These are phyloP conservation scores for Ciconia nigra DNA, from an alignment of 2,797 vertebrate genomes.

Conservation along the genomic window DNA sequence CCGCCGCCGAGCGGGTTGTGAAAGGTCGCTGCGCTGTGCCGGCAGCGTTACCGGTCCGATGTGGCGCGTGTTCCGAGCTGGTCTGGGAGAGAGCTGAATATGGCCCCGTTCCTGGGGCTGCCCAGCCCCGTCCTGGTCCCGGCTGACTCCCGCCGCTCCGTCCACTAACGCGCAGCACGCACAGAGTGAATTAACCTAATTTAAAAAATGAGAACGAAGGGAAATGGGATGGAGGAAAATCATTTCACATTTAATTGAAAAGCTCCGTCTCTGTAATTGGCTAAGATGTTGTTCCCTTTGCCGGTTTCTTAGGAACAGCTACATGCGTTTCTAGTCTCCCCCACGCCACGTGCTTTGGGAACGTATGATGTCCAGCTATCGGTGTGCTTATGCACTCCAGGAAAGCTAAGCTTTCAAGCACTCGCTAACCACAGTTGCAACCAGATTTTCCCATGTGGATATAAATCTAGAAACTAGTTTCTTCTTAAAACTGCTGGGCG, in stretches of 20 bases:
- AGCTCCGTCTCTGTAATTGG: background rate
- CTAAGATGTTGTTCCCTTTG: background rate
- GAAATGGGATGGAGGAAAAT: background rate
- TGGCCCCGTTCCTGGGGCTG: background rate
- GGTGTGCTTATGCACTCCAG: fast-evolving
- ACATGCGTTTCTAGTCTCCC: background rate
- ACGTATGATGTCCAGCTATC: fast-evolving
- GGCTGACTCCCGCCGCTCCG: background rate
- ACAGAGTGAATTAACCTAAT: background rate
- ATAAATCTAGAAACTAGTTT: background rate
- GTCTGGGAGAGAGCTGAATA: background rate
- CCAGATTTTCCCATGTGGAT: background rate
- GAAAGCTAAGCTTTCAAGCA: background rate
- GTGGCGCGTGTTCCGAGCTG: background rate
- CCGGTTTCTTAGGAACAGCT: background rate
- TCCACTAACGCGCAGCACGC: background rate
- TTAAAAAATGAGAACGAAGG: background rate
- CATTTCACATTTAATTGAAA: background rate
- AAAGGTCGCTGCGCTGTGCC: background rate
- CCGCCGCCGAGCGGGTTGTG: background rate
- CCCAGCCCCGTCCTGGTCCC: background rate
- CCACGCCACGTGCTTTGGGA: fast-evolving
- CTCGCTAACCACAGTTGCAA: background rate
- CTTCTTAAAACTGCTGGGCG: background rate
- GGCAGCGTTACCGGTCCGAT: fast-evolving